Base-by-base conservation (phyloP, 2,888 invertebrate species). In the Epinotia nisella region DNA sequence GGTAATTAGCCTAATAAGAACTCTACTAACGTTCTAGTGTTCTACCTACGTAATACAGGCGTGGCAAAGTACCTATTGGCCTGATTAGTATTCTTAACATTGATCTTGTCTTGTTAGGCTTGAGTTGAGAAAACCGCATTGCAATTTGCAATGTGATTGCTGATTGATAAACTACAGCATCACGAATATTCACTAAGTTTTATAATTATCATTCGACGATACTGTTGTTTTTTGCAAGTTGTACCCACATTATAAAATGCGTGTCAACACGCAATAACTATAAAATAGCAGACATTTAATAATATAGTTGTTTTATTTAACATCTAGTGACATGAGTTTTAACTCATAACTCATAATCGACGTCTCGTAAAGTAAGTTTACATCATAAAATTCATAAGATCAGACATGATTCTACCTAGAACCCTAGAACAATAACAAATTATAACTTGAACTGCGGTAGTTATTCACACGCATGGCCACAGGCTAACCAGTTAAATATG, bases 1-100 rank as follows among this genome's bases (percentile, higher is more conserved):
- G 0, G 2, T 61, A 75, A 71, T 75, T 75, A 75, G 55, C 70
- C 62, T 67, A 72, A 45, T 56, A 61, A 71, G 51, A 60, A 39
- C 51, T 2, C 51, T 2, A 35, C 19, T 19, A 59, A 17, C 29
- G 35, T n/a, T 59, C 13, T 35, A 9, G 35, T 35, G 35, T 35
- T 35, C 39, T 60, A 60, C 35, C 58, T 49, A 49, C 49, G 17
- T 15, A 58, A 29, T n/a, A 56, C 58, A 45, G 56, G 67, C 29
- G 56, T 67, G 49, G 67, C 41, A 60, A 59, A 17, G 58, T 21
- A n/a, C n/a, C n/a, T n/a, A 15, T 41, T 61, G 41, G 56, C 19
- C 58, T 56, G 58, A 64, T 69, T 69, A 56, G 61, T 66, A 66
- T 64, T 60, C 51, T 39, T 62, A 68, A 64, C 69, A 73, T 73